These are phyloP conservation scores for Eristalis tenax DNA, from an alignment of 2,888 invertebrate species.

Conservation along the genomic window DNA sequence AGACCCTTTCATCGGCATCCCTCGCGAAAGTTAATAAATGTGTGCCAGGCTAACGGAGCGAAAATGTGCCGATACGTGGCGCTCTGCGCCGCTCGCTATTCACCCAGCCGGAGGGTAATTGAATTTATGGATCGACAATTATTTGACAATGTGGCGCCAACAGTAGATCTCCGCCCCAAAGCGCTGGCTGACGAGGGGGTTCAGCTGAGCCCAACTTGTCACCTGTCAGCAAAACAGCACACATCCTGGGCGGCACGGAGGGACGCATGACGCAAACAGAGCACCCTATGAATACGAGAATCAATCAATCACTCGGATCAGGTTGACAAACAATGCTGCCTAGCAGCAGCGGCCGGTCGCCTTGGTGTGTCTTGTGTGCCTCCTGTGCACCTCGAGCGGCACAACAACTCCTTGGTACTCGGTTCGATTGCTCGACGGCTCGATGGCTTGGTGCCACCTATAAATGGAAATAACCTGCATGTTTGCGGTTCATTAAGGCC, in stretches of 20 bases:
- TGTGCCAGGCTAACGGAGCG: constrained; percentile 43
- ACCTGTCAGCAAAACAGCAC: constrained; percentile 54
- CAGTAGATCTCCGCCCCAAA: constrained; percentile 14
- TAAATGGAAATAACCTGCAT: constrained; percentile 72
- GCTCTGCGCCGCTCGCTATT: neutral
- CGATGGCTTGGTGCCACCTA: constrained; percentile 54
- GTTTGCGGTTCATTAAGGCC: constrained; percentile 72
- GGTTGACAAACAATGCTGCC: constrained; percentile 64
- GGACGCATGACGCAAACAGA: constrained; percentile 23
- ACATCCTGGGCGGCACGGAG: constrained; percentile 14
- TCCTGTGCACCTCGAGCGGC: constrained; percentile 8
- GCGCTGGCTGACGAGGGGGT: neutral
- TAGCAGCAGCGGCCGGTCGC: constrained; percentile 9
- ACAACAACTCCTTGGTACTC: neutral
- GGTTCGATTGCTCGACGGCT: constrained; percentile 15
- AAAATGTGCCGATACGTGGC: constrained; percentile 33
- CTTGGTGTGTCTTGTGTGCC: constrained; percentile 18
- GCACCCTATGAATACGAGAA: constrained; percentile 65
- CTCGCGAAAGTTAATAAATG: constrained; percentile 62
- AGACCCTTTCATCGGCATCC: constrained; percentile 55
- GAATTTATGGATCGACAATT: constrained; percentile 71
- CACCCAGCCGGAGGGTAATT: constrained; percentile 58
- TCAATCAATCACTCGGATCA: constrained; percentile 70
- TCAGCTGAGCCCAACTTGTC: constrained; percentile 38
- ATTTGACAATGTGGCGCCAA: constrained; percentile 70